These are phyloP conservation scores for Lasioglossum oenotherae DNA, from an alignment of 2,888 invertebrate species.

Conservation along the genomic window DNA sequence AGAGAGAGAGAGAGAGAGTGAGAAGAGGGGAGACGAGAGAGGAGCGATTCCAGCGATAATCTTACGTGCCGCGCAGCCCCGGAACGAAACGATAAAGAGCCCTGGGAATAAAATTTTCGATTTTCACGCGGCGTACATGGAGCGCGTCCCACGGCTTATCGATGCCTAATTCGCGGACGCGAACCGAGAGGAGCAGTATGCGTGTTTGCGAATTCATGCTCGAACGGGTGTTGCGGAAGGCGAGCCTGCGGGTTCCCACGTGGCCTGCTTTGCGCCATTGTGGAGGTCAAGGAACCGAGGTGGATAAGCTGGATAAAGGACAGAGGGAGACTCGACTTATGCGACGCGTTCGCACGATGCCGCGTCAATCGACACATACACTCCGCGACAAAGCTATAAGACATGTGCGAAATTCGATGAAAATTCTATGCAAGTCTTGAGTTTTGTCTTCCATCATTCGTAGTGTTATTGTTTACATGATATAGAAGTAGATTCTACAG, in stretches of 20 bases:
- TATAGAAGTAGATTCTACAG: too few species aligned
- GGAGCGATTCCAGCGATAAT: not conserved
- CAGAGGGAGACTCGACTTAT: not conserved
- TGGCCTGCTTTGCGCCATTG: constrained; percentile 20
- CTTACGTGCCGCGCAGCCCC: not conserved
- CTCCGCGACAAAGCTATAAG: too few species aligned
- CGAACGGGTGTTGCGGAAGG: not conserved
- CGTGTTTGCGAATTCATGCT: not conserved
- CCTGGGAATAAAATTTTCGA: not conserved
- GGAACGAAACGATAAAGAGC: not conserved
- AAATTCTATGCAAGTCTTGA: too few species aligned
- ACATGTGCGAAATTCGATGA: too few species aligned
- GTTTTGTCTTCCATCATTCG: too few species aligned
- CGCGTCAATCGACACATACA: constrained; percentile 20
- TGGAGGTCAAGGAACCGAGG: constrained; percentile 10
- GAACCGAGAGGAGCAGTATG: not conserved
- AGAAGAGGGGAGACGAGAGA: not conserved
- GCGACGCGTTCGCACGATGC: constrained; percentile 12
- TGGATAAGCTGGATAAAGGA: constrained; percentile 8
- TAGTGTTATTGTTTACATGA: too few species aligned
- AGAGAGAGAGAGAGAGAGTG: too few species aligned
- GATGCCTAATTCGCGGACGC: not conserved
- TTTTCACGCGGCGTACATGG: not conserved
- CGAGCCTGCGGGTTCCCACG: constrained; percentile 26
- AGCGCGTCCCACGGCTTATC: not conserved